These are phyloP conservation scores for Parapristionchus giblindavisi DNA, from an alignment of 2,888 invertebrate species.

Conservation along the genomic window DNA sequence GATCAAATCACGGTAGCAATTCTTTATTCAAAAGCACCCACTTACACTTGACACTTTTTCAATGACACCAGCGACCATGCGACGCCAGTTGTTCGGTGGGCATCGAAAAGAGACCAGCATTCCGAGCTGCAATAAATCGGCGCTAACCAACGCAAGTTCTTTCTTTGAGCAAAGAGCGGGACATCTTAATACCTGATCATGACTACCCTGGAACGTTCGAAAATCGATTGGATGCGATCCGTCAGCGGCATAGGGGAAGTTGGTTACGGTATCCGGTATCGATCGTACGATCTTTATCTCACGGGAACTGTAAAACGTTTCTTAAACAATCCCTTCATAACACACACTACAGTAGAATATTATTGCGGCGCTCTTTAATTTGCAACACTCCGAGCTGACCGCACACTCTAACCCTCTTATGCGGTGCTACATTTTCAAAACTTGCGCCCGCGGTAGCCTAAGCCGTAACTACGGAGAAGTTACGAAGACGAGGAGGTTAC, in stretches of 20 bases:
- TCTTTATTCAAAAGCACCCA: background rate
- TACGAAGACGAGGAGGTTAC: too few species aligned
- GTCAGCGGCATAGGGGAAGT: slow-evolving; percentile 10
- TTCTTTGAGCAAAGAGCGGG: slow-evolving; percentile 1
- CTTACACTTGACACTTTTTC: slow-evolving; percentile 5
- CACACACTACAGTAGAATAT: too few species aligned
- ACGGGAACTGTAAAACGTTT: background rate
- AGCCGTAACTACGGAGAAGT: too few species aligned
- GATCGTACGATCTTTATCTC: background rate
- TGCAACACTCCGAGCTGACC: too few species aligned
- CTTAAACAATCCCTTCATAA: too few species aligned
- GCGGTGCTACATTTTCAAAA: too few species aligned
- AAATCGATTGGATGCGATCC: slow-evolving; percentile 14
- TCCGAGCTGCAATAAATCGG: slow-evolving; percentile 4
- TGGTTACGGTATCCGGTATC: background rate
- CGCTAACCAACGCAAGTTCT: background rate
- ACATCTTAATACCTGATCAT: background rate
- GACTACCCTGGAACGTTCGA: slow-evolving; percentile 12
- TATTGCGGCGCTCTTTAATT: too few species aligned
- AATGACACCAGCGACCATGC: background rate
- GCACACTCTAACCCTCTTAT: too few species aligned
- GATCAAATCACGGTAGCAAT: too few species aligned
- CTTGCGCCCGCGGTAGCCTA: too few species aligned
- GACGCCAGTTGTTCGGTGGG: background rate
- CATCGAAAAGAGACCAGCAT: slow-evolving; percentile 24